phyloP scores from a whole-genome alignment of 2,888 invertebrate genomes.

The Coelopa pilipes region DNA sequence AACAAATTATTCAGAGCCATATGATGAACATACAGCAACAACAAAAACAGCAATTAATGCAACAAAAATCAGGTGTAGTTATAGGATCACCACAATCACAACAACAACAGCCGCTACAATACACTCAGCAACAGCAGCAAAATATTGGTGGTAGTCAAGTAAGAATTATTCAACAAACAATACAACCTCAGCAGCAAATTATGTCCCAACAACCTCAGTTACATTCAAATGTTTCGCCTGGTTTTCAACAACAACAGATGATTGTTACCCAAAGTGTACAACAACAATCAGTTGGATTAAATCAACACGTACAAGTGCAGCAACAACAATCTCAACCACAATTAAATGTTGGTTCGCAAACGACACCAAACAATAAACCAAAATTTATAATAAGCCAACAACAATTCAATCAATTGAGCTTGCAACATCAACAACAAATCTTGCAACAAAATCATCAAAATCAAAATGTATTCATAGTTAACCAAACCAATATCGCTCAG shows the following conservation, averaged over 20 bases:
- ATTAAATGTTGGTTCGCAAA: conserved; percentile 49
- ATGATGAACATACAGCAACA: conserved; percentile 63
- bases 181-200: conserved; percentile 48
- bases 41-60: conserved; percentile 58
- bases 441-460: conserved; percentile 66
- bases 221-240: conserved; percentile 48
- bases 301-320: conserved; percentile 47
- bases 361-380: conserved; percentile 48
- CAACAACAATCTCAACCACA: conserved; percentile 53
- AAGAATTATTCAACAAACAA: conserved; percentile 50
- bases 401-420: conserved; percentile 73
- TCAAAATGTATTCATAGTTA: conserved; percentile 66
- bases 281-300: conserved; percentile 42
- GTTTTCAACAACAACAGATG: conserved; percentile 34
- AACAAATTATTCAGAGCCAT: conserved; percentile 66
- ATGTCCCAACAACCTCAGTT: conserved; percentile 46
- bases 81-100: conserved; percentile 53
- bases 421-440: conserved; percentile 69
- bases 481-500: conserved; percentile 57
- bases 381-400: conserved; percentile 71
- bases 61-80: conserved; percentile 50
- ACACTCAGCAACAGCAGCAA: conserved; percentile 45
- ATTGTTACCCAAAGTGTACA: conserved; percentile 34
- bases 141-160: conserved; percentile 50
- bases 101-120: conserved; percentile 42